Conservation (phyloP, 1,140 invertebrate species). For the Coenobita brevimanus region DNA sequence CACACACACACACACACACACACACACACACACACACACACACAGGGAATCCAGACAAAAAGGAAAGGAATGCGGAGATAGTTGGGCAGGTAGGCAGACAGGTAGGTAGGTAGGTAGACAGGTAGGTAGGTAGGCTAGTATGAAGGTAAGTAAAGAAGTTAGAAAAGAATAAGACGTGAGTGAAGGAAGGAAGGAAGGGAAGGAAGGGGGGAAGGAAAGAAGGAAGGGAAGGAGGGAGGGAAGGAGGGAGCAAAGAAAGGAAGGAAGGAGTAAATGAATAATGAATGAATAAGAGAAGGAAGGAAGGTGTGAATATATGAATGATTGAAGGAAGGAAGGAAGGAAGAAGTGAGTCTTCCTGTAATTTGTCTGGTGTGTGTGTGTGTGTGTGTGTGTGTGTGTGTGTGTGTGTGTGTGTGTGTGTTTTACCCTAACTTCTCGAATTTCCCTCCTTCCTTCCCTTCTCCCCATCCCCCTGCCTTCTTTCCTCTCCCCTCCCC, state of each 20-base stretch:
- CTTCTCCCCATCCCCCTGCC: too few species aligned
- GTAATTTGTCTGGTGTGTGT: neutral
- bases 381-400: neutral
- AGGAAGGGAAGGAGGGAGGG: neutral
- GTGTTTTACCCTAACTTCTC: too few species aligned
- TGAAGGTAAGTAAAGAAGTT: neutral
- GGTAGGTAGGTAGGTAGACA: neutral
- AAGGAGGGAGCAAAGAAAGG: neutral
- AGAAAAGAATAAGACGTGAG: neutral
- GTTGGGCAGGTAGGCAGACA: neutral
- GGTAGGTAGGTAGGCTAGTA: neutral
- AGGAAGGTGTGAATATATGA: neutral
- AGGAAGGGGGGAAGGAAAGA: conserved; percentile 3
- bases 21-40: neutral
- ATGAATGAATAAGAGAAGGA: neutral
- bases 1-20: conserved; percentile 1
- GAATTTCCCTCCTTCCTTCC: too few species aligned
- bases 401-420: too few species aligned
- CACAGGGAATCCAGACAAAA: neutral
- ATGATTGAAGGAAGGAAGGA: neutral
- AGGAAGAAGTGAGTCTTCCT: neutral
- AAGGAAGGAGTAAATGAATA: neutral
- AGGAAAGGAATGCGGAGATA: neutral
- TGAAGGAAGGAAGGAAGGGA: neutral
- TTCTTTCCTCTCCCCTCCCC: neutral